Evolutionary conservation across 2,797 vertebrate genomes (phyloP).

Genomic region (Fratercula arctica): DNA sequence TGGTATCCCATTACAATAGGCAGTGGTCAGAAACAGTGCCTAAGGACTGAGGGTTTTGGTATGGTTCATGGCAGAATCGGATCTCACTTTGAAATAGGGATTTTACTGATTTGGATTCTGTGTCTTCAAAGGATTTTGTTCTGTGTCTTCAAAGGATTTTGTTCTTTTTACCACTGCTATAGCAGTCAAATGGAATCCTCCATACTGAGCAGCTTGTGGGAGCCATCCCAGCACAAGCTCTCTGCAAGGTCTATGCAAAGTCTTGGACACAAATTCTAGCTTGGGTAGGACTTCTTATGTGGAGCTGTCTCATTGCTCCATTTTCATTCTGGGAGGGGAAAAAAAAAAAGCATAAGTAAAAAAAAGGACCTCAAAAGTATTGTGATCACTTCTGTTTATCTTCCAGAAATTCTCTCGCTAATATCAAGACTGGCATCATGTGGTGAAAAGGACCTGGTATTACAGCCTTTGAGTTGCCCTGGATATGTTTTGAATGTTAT

Average conservation of each 20-base stretch:
- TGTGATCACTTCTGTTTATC: not conserved
- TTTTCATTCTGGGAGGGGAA: not conserved
- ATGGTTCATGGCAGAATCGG: not conserved
- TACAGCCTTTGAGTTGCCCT: not conserved
- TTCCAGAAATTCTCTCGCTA: not conserved
- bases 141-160: rapidly evolving
- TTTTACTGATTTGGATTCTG: not conserved
- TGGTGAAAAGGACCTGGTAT: not conserved
- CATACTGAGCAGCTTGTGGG: not conserved
- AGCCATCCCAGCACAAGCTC: not conserved
- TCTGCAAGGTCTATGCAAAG: not conserved
- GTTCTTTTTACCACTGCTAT: not conserved
- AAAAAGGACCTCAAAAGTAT: not conserved
- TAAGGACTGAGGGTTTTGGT: not conserved
- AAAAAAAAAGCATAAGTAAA: too few relatives aligned
- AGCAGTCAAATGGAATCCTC: not conserved
- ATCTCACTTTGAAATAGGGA: not conserved
- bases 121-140: rapidly evolving
- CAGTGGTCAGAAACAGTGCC: not conserved
- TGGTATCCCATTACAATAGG: not conserved
- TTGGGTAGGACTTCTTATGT: not conserved
- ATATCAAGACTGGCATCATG: not conserved
- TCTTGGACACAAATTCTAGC: not conserved
- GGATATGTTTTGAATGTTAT: not conserved
- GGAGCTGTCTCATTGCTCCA: rapidly evolving